Conservation (phyloP, 2,113 vertebrate species). For the Mormyrus iriodes region DNA sequence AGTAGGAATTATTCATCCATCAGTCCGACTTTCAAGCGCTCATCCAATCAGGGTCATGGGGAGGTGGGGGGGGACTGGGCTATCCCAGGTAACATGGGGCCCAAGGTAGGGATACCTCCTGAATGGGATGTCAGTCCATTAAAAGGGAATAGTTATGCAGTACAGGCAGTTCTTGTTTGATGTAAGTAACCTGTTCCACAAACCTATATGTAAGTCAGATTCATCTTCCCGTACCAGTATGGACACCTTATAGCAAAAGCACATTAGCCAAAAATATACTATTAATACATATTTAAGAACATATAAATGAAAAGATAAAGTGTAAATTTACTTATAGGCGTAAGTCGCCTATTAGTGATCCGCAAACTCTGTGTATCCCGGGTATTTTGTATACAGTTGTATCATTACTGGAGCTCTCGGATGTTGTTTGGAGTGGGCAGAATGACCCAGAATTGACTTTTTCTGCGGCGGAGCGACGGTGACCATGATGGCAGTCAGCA, state of each 20-base stretch:
- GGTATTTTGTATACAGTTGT: background rate
- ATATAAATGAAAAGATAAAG: background rate
- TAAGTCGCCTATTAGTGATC: background rate
- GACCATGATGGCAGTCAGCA: background rate
- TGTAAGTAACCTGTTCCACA: background rate
- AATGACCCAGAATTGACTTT: background rate
- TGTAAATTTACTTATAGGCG: background rate
- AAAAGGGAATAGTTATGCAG: background rate
- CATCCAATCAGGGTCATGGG: background rate
- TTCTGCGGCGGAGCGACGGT: background rate
- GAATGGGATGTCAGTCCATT: background rate
- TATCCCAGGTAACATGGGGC: background rate
- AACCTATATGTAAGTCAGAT: background rate
- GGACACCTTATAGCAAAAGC: background rate
- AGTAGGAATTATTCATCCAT: background rate
- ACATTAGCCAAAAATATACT: background rate
- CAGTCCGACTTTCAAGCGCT: background rate
- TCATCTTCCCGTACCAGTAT: background rate
- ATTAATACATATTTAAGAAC: background rate
- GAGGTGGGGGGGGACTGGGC: background rate
- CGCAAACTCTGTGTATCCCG: background rate
- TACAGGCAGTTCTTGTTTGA: background rate
- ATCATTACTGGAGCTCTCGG: background rate
- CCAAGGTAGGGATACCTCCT: background rate
- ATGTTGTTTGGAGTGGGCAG: background rate